Evolutionary conservation across 1,140 invertebrate genomes (phyloP), one percentile per base, ranked within the genome.

Genomic region (Caerostris darwini): DNA sequence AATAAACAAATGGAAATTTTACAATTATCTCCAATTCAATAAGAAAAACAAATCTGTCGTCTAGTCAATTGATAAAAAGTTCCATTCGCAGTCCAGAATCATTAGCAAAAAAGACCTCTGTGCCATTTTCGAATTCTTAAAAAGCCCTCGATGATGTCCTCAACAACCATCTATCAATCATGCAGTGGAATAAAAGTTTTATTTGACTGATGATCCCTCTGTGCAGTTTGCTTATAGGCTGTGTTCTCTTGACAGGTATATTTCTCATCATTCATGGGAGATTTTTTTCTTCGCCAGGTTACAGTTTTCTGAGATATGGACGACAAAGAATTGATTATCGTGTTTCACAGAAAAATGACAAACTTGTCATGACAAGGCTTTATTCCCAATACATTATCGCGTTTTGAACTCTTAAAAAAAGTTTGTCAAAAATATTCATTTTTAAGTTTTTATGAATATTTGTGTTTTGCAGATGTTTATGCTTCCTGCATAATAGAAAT

Each of bases 121-220:
- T 50, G 10, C 8, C 3, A 12, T 50, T 77, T 53, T 77, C 10
- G 3, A 77, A 53, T 77, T 77, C 71, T 14, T 77, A 50, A 77
- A 77, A 77, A 1, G 4, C 14, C 71, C 71, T 53, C 34, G 71
- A 77, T 53, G 34, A 77, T 50, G 34, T 50, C 34, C 7, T 53
- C 10, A 12, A 14, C 12, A 50, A 12, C 71, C 5, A 77, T 77
- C 5, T 77, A 77, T 77, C 71, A 77, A 53, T 77, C 71, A 50
- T 53, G 19, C 8, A 12, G 12, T 12, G 10, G 71, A 77, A 77
- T 77, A 77, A 77, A 77, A 77, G 8, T 77, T 77, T 77, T 77
- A 77, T 77, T 77, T 77, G 71, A 77, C 34, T 77, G 71, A 77
- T 77, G 71, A 77, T 77, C 10, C 71, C 8, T 77, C 10, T 12